These are phyloP conservation scores for Amyelois transitella DNA, from an alignment of 1,140 invertebrate genomes.

Conservation along the genomic window DNA sequence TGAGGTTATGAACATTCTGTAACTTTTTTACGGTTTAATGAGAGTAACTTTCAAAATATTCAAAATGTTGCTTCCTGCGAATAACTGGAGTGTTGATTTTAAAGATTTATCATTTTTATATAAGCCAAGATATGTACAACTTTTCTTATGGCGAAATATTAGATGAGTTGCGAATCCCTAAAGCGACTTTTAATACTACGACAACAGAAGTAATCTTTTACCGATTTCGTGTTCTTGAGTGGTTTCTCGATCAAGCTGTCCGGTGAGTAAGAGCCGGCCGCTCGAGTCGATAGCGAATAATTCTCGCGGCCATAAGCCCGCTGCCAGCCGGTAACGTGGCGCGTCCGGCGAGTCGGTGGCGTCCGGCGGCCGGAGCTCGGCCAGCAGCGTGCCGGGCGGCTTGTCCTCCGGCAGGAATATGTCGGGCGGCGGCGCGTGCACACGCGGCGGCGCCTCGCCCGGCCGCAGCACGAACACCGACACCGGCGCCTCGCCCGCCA, in stretches of 20 bases:
- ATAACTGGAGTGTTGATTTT: too few species aligned
- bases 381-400: constrained; percentile 44
- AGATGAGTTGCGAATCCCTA: too few species aligned
- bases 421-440: constrained; percentile 82
- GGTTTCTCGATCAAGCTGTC: constrained; percentile 85
- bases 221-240: constrained; percentile 83
- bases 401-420: constrained; percentile 89
- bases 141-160: too few species aligned
- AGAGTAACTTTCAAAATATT: too few species aligned
- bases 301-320: constrained; percentile 75
- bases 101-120: too few species aligned
- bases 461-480: constrained; percentile 84
- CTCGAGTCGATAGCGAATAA: constrained; percentile 83
- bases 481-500: constrained; percentile 83
- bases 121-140: too few species aligned
- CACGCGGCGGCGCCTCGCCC: constrained; percentile 81
- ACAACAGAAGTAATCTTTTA: too few species aligned
- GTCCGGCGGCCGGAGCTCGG: constrained; percentile 73
- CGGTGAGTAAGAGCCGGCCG: constrained; percentile 83
- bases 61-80: too few species aligned
- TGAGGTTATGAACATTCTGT: too few species aligned
- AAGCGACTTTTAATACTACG: too few species aligned
- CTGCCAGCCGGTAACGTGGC: constrained; percentile 79
- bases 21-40: too few species aligned
- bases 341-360: background rate